phyloP scores from a whole-genome alignment of 2,113 vertebrate genomes.

The Scomber scombrus region DNA sequence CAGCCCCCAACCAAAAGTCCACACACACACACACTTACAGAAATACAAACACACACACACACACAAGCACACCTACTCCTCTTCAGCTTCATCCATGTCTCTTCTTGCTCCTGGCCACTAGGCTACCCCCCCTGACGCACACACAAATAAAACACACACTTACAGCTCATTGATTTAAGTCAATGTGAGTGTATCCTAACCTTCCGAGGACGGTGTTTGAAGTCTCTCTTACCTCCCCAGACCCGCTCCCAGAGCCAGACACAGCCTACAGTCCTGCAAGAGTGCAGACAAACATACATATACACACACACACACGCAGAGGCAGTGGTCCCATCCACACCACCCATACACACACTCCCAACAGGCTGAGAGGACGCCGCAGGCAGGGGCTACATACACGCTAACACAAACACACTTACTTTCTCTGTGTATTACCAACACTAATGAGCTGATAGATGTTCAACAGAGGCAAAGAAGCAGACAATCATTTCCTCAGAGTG shows the following conservation, averaged over 20 bases:
- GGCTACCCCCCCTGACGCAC: slow-evolving; percentile 60
- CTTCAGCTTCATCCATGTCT: slow-evolving; percentile 59
- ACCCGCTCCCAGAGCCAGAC: slow-evolving; percentile 77
- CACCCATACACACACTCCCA: slow-evolving; percentile 80
- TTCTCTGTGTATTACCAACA: slow-evolving; percentile 80
- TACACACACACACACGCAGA: slow-evolving; percentile 44
- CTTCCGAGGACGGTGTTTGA: slow-evolving; percentile 78
- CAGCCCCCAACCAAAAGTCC: slow-evolving; percentile 40
- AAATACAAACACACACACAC: slow-evolving; percentile 25
- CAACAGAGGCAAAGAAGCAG: slow-evolving; percentile 77
- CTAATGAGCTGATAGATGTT: slow-evolving; percentile 87
- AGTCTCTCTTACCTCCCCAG: slow-evolving; percentile 79
- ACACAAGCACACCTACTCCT: slow-evolving; percentile 33
- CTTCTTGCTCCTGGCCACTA: slow-evolving; percentile 74
- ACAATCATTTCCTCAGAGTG: slow-evolving; percentile 78
- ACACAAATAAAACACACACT: slow-evolving; percentile 81
- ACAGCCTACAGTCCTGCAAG: slow-evolving; percentile 81
- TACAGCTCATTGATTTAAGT: slow-evolving; percentile 84
- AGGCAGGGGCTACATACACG: slow-evolving; percentile 73
- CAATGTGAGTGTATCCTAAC: slow-evolving; percentile 80
- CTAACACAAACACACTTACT: slow-evolving; percentile 69
- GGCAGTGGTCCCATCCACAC: slow-evolving; percentile 75
- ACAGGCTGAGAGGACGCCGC: slow-evolving; percentile 68
- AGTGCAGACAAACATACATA: slow-evolving; percentile 49
- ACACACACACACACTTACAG: slow-evolving; percentile 23